Evolutionary conservation across 2,888 invertebrate species (phyloP).

Genomic region (Amiota communis): DNA sequence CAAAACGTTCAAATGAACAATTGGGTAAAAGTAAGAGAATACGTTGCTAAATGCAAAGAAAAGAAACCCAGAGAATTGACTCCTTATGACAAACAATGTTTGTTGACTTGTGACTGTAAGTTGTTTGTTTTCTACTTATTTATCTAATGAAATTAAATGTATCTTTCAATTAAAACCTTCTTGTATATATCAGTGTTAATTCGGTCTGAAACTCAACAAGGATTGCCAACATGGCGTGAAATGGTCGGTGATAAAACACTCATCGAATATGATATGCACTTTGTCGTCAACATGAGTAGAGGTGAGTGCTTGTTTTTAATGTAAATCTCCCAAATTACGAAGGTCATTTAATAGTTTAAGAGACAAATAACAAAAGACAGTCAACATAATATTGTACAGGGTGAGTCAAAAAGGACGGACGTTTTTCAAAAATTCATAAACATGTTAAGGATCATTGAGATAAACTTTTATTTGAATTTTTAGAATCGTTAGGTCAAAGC

Average conservation of each 20-base stretch:
- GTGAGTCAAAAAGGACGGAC: too few species aligned
- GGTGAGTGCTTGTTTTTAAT: constrained; percentile 41
- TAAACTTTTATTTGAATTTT: too few species aligned
- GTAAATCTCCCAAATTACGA: too few species aligned
- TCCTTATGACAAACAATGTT: constrained; percentile 53
- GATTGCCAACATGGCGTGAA: constrained; percentile 79
- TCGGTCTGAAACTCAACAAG: constrained; percentile 62
- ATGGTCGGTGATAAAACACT: constrained; percentile 80
- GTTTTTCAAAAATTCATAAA: too few species aligned
- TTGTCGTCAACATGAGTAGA: constrained; percentile 78
- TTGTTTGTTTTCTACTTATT: background rate
- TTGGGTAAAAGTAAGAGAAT: constrained; percentile 58
- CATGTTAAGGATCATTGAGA: too few species aligned
- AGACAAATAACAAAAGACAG: too few species aligned
- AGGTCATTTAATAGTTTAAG: too few species aligned
- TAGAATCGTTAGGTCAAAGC: too few species aligned
- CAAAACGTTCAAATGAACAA: constrained; percentile 56
- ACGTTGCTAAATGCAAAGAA: constrained; percentile 50
- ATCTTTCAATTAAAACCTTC: background rate
- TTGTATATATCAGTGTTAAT: constrained; percentile 62
- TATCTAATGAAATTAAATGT: too few species aligned
- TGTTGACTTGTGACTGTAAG: constrained; percentile 70
- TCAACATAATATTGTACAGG: too few species aligned
- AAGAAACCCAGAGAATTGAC: constrained; percentile 58
- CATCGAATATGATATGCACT: constrained; percentile 80